These are phyloP conservation scores for Zeugodacus cucurbitae DNA, from an alignment of 1,140 invertebrate species.

Conservation along the genomic window DNA sequence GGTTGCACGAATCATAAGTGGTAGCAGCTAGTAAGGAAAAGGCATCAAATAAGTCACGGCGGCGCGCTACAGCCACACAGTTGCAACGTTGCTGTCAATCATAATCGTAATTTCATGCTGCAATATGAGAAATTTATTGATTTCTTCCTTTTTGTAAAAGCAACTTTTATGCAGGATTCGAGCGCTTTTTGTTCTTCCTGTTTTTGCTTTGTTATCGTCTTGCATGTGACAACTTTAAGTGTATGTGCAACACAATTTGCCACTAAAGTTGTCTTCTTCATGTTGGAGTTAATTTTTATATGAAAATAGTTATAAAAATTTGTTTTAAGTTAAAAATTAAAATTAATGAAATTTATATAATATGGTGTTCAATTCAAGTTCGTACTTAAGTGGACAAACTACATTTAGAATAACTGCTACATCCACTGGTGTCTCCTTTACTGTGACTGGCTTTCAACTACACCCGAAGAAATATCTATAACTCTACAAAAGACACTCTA, in stretches of 20 bases:
- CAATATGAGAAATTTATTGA: background rate
- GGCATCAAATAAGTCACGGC: background rate
- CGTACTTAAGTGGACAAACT: no score
- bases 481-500: no score
- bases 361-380: no score
- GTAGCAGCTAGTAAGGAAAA: background rate
- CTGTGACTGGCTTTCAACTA: no score
- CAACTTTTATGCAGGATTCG: background rate
- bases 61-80: background rate
- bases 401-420: no score
- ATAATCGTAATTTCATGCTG: conserved; percentile 18
- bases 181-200: background rate
- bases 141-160: background rate
- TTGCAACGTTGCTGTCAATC: conserved; percentile 10
- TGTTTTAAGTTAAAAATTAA: no score
- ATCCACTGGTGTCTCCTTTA: no score
- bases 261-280: background rate
- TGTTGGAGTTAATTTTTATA: no score
- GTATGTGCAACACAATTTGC: background rate
- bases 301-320: no score
- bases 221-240: background rate
- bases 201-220: no score
- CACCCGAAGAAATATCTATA: no score
- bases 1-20: conserved; percentile 13
- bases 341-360: no score